Evolutionary conservation across 2,797 vertebrate species (phyloP).

Genomic region (Sebastiscus tertius): DNA sequence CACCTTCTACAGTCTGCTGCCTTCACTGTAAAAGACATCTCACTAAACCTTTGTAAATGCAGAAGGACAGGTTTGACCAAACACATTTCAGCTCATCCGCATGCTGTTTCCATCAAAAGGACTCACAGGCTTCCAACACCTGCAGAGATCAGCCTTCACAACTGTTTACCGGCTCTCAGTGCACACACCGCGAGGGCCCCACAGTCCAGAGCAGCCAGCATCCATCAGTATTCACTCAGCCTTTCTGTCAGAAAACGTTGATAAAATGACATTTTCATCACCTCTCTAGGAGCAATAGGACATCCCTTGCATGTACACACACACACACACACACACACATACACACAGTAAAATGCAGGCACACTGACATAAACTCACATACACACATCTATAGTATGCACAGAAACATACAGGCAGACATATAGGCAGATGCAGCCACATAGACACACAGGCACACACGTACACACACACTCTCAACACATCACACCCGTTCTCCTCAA

Average conservation of each 20-base stretch:
- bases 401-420: not conserved
- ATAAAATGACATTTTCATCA: slow-evolving; percentile 74
- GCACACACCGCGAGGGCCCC: slow-evolving; percentile 23
- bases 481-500: slow-evolving; percentile 58
- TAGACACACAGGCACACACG: not conserved
- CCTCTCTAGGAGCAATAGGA: slow-evolving; percentile 42
- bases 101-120: slow-evolving; percentile 22
- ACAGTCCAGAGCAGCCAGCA: slow-evolving; percentile 42
- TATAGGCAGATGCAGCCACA: not conserved
- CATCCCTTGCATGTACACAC: not conserved
- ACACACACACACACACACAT: not conserved
- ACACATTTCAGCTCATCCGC: slow-evolving; percentile 34
- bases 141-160: slow-evolving; percentile 52
- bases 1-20: not conserved
- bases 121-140: slow-evolving; percentile 28
- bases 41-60: slow-evolving; percentile 5
- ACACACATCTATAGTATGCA: not conserved
- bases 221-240: slow-evolving; percentile 64
- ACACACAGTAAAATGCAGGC: not conserved
- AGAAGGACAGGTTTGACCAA: slow-evolving; percentile 32
- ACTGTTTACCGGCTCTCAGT: slow-evolving; percentile 15
- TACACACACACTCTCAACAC: slow-evolving; percentile 10
- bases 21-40: not conserved
- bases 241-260: slow-evolving; percentile 57
- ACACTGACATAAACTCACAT: not conserved